These are phyloP conservation scores for Mormyrops attenuatus DNA, from an alignment of 2,797 vertebrate genomes.

Conservation along the genomic window DNA sequence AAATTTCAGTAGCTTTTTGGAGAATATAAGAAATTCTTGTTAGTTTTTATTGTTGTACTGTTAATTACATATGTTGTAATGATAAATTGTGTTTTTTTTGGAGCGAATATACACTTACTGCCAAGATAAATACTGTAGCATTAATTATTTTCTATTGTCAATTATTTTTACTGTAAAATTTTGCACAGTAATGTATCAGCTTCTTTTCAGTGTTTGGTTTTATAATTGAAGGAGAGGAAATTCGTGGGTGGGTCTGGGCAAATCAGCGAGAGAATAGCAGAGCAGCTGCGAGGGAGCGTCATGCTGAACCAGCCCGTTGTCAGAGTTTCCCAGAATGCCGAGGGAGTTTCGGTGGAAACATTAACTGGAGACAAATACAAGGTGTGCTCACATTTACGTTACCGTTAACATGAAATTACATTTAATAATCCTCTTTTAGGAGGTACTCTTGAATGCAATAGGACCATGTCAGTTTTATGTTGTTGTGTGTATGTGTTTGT, in stretches of 20 bases:
- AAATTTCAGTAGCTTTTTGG: not conserved
- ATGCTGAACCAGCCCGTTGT: constrained; percentile 26
- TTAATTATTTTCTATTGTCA: not conserved
- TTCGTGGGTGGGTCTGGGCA: constrained; percentile 29
- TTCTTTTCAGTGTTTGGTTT: not conserved
- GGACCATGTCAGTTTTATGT: not conserved
- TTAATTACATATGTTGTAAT: not conserved
- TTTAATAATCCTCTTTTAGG: not conserved
- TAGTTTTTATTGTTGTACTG: not conserved
- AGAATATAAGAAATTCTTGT: not conserved
- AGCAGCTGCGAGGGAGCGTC: constrained; percentile 12
- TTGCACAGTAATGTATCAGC: not conserved
- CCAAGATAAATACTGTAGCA: not conserved
- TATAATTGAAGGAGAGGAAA: constrained; percentile 26
- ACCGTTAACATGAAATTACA: not conserved
- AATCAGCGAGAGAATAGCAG: constrained; percentile 30
- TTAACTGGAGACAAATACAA: constrained; percentile 23
- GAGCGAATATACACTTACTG: not conserved
- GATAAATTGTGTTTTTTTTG: not conserved
- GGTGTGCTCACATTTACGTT: constrained; percentile 15
- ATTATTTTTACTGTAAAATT: not conserved
- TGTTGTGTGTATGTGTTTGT: not conserved
- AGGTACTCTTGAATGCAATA: not conserved
- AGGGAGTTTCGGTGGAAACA: constrained; percentile 20
- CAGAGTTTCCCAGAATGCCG: constrained; percentile 16